Evolutionary conservation across 30 jellyfish, hydroid and myxozoan species (phyloP).

Genomic region (Phacellophora camtschatica): DNA sequence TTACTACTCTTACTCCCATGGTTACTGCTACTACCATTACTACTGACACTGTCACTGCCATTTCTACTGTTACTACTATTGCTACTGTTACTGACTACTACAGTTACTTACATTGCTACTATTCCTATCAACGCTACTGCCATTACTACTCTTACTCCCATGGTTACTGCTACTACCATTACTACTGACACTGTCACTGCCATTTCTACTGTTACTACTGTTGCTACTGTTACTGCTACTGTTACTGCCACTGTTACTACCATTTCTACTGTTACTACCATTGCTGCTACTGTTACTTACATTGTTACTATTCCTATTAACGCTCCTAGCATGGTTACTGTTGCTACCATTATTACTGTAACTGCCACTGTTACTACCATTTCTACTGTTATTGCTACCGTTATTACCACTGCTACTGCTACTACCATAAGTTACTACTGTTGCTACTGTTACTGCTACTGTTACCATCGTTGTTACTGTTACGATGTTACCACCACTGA

Average conservation of each 20-base stretch:
- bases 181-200: neutral
- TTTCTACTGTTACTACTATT: neutral
- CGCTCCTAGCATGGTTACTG: neutral
- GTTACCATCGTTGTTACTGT: neutral
- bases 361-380: constrained; percentile 8
- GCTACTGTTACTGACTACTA: neutral
- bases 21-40: neutral
- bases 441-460: neutral
- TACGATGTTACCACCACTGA: neutral
- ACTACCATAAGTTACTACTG: too few species aligned
- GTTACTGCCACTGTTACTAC: constrained; percentile 7
- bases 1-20: neutral
- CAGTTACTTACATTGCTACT: neutral
- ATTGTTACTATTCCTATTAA: neutral
- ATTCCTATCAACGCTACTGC: neutral
- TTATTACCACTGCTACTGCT: constrained; percentile 7
- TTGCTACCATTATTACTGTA: neutral
- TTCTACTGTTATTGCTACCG: constrained; percentile 1
- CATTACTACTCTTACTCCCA: neutral
- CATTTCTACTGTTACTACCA: constrained; percentile 4
- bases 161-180: neutral
- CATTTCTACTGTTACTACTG: neutral
- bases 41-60: neutral
- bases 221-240: constrained; percentile 6
- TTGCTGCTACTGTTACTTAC: neutral